Evolutionary conservation across 2,797 vertebrate species (phyloP).

Genomic region (Cynodonichthys magdalenae): DNA sequence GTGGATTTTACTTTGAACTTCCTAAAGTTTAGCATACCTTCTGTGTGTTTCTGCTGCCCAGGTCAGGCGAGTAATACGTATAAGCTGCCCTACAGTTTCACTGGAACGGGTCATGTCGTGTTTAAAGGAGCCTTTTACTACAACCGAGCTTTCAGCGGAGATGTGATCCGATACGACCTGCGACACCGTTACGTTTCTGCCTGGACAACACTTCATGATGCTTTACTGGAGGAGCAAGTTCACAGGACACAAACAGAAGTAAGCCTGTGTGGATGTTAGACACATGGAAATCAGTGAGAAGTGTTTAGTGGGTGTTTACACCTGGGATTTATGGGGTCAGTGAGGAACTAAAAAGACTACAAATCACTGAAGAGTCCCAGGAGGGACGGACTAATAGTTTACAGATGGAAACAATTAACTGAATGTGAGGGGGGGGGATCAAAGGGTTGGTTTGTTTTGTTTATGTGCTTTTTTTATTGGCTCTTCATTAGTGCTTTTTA

Average conservation of each 20-base stretch:
- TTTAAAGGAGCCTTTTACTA: conserved; percentile 92
- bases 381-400: conserved; percentile 5
- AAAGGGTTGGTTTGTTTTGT: no score
- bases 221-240: conserved; percentile 82
- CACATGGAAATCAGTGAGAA: conserved; percentile 21
- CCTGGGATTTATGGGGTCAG: conserved; percentile 10
- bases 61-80: conserved; percentile 92
- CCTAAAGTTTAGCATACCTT: background rate
- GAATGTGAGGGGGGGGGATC: no score
- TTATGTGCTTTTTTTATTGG: no score
- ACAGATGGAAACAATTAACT: background rate
- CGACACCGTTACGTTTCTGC: conserved; percentile 88
- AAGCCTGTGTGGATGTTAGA: conserved; percentile 12
- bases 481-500: no score
- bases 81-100: conserved; percentile 95
- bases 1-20: background rate
- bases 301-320: background rate
- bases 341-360: conserved; percentile 13
- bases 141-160: conserved; percentile 92
- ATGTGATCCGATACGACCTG: conserved; percentile 92
- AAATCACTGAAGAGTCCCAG: conserved; percentile 29
- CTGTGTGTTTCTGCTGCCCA: conserved; percentile 53
- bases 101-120: conserved; percentile 91
- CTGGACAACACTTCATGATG: conserved; percentile 91
- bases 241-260: conserved; percentile 64